Base-by-base conservation (phyloP, 1,140 invertebrate species). In the Procambarus clarkii region DNA sequence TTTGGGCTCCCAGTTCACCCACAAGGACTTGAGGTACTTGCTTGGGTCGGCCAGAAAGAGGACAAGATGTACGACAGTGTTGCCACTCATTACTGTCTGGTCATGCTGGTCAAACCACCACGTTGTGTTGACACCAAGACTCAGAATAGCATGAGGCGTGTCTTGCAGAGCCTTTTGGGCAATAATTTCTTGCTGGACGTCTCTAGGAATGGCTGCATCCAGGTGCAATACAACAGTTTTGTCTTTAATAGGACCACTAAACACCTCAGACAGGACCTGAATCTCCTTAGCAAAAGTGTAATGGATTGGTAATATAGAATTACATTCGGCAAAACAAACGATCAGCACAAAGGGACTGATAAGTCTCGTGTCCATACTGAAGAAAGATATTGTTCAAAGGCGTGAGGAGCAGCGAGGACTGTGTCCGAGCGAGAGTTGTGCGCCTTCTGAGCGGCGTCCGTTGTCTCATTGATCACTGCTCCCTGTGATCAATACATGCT, bases 21-120 rank as follows among this genome's bases (percentile, higher is more conserved):
- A 83, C 58, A 83, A 58, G 34, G 81, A 34, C 50, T 83, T 54
- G 46, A 83, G 81, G 18, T 69, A 46, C 48, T 83, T 54, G n/a
- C 15, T 9, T 15, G 18, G 21, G 54, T 58, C 3, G 1, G 81
- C 69, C 58, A 83, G n/a, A 21, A 58, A 83, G 54, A 83, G 1
- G 44, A 83, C 58, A n/a, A 83, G 34, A 58, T 83, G 81, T 8
- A 83, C 7, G 3, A 83, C 44, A 18, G 58, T 44, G 81, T 54
- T 44, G n/a, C 3, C 21, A 15, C 11, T 5, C 45, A 80, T n/a
- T 46, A 24, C 13, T 15, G 79, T 3, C n/a, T 4, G 34, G 46
- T 0, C 44, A 7, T 24, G 76, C 46, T 5, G 34, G n/a, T 18
- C n/a, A 11, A 3, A 50, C 80, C 50, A 48, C n/a, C 21, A 34